phyloP scores from a whole-genome alignment of 2,888 invertebrate genomes.

The Eutolmus rufibarbis region DNA sequence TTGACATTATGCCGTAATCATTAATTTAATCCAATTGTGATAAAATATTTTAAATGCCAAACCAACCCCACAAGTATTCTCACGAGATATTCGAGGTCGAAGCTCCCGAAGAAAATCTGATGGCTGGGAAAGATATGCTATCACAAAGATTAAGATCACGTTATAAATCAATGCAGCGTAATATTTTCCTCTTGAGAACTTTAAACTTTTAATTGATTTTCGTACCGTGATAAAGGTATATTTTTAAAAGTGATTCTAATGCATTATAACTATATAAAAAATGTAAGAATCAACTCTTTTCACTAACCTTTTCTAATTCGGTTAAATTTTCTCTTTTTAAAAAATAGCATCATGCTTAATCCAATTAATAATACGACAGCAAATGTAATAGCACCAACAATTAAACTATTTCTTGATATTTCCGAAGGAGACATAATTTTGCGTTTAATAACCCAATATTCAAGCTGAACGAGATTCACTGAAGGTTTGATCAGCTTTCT shows the following conservation, averaged over 20 bases:
- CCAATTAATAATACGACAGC: not conserved
- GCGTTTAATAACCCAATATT: not conserved
- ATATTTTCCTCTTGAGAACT: not conserved
- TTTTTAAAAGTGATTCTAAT: not conserved
- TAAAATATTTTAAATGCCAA: not conserved
- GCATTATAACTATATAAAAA: not conserved
- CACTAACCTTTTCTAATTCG: not conserved
- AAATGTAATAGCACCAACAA: not conserved
- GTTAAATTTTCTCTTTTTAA: not conserved
- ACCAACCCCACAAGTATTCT: not conserved
- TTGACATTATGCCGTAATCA: not conserved
- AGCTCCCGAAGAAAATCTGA: not conserved
- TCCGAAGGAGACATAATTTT: not conserved
- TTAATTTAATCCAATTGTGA: not conserved
- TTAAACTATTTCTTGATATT: not conserved
- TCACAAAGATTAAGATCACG: not conserved
- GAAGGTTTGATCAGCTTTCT: not conserved
- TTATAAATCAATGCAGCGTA: not conserved
- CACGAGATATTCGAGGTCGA: not conserved
- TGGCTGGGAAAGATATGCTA: not conserved
- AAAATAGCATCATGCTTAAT: not conserved
- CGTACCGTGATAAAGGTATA: not conserved
- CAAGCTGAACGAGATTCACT: not conserved
- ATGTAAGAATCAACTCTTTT: not conserved
- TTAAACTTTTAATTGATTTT: not conserved